Conservation (phyloP, 2,888 invertebrate species). For the Diarsia rubi region DNA sequence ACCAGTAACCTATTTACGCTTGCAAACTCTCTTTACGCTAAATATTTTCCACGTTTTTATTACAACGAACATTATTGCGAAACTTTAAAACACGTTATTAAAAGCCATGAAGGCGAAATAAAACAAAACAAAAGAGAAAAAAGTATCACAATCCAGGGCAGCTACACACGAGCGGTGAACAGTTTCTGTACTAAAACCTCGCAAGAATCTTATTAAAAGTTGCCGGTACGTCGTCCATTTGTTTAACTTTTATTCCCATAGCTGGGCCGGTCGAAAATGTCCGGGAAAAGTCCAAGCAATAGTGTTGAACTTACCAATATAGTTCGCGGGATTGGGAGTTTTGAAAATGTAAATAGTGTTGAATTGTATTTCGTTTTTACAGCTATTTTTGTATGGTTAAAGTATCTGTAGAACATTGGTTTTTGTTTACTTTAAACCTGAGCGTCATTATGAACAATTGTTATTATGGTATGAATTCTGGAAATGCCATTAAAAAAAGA, state of each 20-base stretch:
- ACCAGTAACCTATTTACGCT: slow-evolving; percentile 39
- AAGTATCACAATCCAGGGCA: slow-evolving; percentile 66
- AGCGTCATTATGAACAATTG: too few species aligned
- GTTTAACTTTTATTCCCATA: slow-evolving; percentile 75
- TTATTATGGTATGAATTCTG: too few species aligned
- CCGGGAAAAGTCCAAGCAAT: slow-evolving; percentile 56
- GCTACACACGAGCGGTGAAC: slow-evolving; percentile 69
- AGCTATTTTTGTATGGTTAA: neutral
- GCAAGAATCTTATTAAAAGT: slow-evolving; percentile 78
- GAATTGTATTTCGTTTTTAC: slow-evolving; percentile 18
- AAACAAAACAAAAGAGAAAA: slow-evolving; percentile 63
- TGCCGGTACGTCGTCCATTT: slow-evolving; percentile 71
- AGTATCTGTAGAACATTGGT: neutral
- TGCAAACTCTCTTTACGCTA: slow-evolving; percentile 44
- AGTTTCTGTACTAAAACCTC: slow-evolving; percentile 69
- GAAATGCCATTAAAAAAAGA: too few species aligned
- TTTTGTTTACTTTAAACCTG: neutral
- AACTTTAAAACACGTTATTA: slow-evolving; percentile 69
- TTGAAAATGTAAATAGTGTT: slow-evolving; percentile 29
- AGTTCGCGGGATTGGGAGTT: slow-evolving; percentile 48
- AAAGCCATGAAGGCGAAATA: slow-evolving; percentile 65
- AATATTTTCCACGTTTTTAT: slow-evolving; percentile 63
- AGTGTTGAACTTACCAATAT: slow-evolving; percentile 62
- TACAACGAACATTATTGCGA: slow-evolving; percentile 65
- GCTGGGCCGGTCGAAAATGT: slow-evolving; percentile 62